Conservation (phyloP, 1,140 invertebrate species). For the Drosophila virilis region DNA sequence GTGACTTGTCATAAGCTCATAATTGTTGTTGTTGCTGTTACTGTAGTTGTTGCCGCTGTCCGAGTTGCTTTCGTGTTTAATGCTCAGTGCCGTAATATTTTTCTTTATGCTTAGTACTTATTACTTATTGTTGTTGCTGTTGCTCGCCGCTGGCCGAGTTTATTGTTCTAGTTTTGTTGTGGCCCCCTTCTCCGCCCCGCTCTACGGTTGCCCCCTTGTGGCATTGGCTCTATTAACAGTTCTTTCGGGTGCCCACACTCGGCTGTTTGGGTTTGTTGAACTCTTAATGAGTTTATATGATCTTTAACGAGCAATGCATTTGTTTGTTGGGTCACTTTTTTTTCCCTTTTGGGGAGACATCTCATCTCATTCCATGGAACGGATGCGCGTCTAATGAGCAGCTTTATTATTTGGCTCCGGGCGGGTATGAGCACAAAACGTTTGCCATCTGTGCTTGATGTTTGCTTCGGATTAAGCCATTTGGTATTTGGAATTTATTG, state of each 20-base stretch:
- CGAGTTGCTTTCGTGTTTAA: constrained; percentile 51
- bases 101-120: constrained; percentile 62
- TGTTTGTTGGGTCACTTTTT: constrained; percentile 1
- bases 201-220: background rate
- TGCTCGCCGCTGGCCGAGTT: constrained; percentile 60
- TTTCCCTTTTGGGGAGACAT: background rate
- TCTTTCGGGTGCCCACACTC: constrained; percentile 45
- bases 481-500: constrained; percentile 1
- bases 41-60: constrained; percentile 6
- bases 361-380: constrained; percentile 4
- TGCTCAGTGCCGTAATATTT: constrained; percentile 76
- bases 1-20: constrained; percentile 60
- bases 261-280: constrained; percentile 65
- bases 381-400: constrained; percentile 33
- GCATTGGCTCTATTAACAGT: constrained; percentile 49
- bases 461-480: constrained; percentile 3
- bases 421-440: background rate
- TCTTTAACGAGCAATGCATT: constrained; percentile 60
- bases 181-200: background rate
- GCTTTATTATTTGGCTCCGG: constrained; percentile 15
- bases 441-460: constrained; percentile 8
- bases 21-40: constrained; percentile 19
- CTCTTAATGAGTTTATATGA: constrained; percentile 71
- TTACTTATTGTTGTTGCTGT: constrained; percentile 33
- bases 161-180: constrained; percentile 67